Evolutionary conservation across 1,140 invertebrate species (phyloP).

Genomic region (Lepidostoma basale): DNA sequence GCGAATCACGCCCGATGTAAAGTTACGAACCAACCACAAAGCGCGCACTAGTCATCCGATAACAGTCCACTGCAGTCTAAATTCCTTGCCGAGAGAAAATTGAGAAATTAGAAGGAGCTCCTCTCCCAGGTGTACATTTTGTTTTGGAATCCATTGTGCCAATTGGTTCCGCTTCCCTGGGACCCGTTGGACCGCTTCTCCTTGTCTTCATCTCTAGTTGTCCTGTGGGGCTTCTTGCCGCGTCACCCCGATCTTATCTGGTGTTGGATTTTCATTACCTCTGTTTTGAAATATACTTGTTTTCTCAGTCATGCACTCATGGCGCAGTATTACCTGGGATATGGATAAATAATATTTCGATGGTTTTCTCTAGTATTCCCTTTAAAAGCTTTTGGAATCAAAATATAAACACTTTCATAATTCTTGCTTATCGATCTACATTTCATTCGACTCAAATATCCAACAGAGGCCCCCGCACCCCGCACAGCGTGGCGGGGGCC

Average conservation of each 20-base stretch:
- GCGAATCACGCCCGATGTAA: conserved; percentile 35
- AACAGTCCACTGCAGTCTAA: conserved; percentile 9
- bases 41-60: conserved; percentile 32
- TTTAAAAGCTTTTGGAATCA: background rate
- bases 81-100: conserved; percentile 37
- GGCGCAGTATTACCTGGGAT: conserved; percentile 42
- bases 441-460: background rate
- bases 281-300: conserved; percentile 37
- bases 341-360: conserved; percentile 44
- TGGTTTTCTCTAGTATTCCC: conserved; percentile 36
- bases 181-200: conserved; percentile 53
- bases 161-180: conserved; percentile 60
- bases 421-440: conserved; percentile 6
- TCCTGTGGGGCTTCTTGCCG: background rate
- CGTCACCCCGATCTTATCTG: conserved; percentile 37
- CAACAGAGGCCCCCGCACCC: no score
- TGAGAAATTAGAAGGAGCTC: conserved; percentile 44
- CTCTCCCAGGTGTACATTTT: conserved; percentile 51
- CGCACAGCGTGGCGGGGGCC: no score
- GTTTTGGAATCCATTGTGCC: conserved; percentile 51
- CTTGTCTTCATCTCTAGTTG: conserved; percentile 32
- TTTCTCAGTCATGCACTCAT: conserved; percentile 7
- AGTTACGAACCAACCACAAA: conserved; percentile 44
- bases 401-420: background rate
- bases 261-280: conserved; percentile 44